Percentiles rank a stretch among this genome's conserved stretches.
These are phyloP conservation scores for Pristionchus maxplancki DNA, from an alignment of 2,888 invertebrate species.

Conservation along the genomic window DNA sequence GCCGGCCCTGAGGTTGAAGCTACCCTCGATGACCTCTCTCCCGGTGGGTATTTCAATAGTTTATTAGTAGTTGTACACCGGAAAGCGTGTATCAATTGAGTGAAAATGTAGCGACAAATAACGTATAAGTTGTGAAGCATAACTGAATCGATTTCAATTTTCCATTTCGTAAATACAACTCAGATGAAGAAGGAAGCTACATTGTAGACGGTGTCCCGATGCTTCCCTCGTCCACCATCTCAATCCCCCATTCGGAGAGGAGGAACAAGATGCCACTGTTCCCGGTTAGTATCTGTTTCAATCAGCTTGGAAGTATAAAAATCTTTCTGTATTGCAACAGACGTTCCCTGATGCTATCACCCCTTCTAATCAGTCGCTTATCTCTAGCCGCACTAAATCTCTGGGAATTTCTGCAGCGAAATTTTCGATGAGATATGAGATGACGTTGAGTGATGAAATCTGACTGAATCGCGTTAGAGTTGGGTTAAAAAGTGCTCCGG, in stretches of 20 bases:
- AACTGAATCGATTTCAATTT: slow-evolving; percentile 51
- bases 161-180: slow-evolving; percentile 44
- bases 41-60: slow-evolving; percentile 52
- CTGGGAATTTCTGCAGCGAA: neutral
- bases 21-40: slow-evolving; percentile 71
- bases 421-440: neutral
- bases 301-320: too few species aligned
- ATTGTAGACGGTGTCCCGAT: slow-evolving; percentile 4
- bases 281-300: neutral
- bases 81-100: neutral
- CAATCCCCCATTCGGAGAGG: neutral
- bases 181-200: slow-evolving; percentile 52
- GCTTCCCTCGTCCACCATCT: slow-evolving; percentile 16
- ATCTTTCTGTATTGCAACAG: too few species aligned
- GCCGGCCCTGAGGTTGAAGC: slow-evolving; percentile 58
- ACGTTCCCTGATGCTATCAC: too few species aligned
- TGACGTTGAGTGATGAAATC: neutral
- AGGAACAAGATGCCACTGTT: slow-evolving; percentile 26
- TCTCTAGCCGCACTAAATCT: neutral
- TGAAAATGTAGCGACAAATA: neutral
- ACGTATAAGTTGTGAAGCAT: neutral
- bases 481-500: too few species aligned
- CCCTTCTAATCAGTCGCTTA: too few species aligned
- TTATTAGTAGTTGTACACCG: too few species aligned
- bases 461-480: too few species aligned